These are phyloP conservation scores for Equus quagga DNA, from an alignment of 2,113 vertebrate genomes.

Conservation along the genomic window DNA sequence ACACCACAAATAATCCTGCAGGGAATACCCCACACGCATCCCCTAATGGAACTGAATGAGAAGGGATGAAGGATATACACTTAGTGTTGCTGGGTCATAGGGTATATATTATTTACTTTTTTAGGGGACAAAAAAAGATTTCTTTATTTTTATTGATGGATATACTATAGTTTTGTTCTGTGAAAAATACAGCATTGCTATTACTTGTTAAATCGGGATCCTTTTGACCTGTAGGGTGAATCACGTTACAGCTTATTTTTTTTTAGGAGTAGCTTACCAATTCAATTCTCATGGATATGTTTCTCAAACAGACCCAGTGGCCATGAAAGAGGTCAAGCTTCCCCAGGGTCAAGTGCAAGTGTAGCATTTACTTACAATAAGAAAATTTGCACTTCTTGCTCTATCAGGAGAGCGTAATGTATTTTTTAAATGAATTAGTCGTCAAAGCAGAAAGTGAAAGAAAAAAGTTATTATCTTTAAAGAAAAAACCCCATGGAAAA, in stretches of 20 bases:
- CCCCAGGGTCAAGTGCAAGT: background rate
- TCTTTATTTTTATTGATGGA: background rate
- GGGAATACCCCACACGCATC: rapidly evolving
- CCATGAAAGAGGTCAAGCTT: background rate
- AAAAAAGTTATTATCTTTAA: background rate
- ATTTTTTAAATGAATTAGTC: slow-evolving; percentile 35
- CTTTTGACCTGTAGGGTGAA: background rate
- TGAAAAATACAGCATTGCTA: background rate
- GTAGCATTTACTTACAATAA: background rate
- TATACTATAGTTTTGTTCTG: background rate
- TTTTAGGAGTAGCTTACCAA: background rate
- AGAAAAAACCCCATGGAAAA: background rate
- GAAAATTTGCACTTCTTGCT: background rate
- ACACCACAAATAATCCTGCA: background rate
- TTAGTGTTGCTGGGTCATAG: background rate
- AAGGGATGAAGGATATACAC: background rate
- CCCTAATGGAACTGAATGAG: background rate
- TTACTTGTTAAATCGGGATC: background rate
- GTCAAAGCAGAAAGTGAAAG: background rate
- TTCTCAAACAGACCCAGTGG: background rate
- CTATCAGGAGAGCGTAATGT: background rate
- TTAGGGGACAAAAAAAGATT: background rate
- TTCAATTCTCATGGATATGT: background rate
- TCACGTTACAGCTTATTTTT: background rate
- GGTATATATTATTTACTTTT: background rate